A percentile compares a stretch with the other conserved stretches of the same genome.
Evolutionary conservation across 2,888 invertebrate genomes (phyloP).

Genomic region (Chrysina gloriosa): DNA sequence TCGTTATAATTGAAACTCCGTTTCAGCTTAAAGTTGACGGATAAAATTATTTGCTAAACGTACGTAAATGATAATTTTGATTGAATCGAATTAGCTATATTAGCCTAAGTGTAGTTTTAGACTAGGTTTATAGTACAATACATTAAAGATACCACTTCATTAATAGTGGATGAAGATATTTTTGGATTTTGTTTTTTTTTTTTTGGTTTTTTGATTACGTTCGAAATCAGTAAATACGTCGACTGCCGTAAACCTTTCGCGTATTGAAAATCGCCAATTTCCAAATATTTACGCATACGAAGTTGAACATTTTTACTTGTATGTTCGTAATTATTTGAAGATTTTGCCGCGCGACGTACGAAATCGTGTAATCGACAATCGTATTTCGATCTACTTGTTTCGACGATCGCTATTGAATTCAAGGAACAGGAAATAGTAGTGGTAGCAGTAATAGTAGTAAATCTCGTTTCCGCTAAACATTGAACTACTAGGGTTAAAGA

Average conservation of each 20-base stretch:
- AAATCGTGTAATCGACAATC: too few relatives aligned
- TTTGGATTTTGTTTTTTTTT: neutral
- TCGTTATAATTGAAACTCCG: constrained; percentile 22
- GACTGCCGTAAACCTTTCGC: too few relatives aligned
- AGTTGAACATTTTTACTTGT: too few relatives aligned
- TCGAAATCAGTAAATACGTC: neutral
- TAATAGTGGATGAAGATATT: neutral
- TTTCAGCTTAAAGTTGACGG: constrained; percentile 12
- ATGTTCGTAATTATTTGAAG: too few relatives aligned
- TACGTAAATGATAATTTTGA: constrained; percentile 17
- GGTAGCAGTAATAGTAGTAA: neutral
- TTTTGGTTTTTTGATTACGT: neutral
- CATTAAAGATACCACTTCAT: constrained; percentile 6
- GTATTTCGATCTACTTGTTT: too few relatives aligned
- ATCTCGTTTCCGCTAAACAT: neutral
- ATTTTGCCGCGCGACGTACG: too few relatives aligned
- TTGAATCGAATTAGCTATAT: constrained; percentile 18
- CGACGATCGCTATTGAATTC: too few relatives aligned
- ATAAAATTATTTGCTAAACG: constrained; percentile 18
- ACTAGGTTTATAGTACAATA: constrained; percentile 14
- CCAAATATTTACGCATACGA: too few relatives aligned
- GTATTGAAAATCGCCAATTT: too few relatives aligned
- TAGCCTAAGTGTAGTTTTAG: neutral
- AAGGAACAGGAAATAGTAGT: neutral
- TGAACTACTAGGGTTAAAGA: constrained; percentile 31